Evolutionary conservation across 2,113 vertebrate genomes (phyloP).

Genomic region (Coturnix japonica): DNA sequence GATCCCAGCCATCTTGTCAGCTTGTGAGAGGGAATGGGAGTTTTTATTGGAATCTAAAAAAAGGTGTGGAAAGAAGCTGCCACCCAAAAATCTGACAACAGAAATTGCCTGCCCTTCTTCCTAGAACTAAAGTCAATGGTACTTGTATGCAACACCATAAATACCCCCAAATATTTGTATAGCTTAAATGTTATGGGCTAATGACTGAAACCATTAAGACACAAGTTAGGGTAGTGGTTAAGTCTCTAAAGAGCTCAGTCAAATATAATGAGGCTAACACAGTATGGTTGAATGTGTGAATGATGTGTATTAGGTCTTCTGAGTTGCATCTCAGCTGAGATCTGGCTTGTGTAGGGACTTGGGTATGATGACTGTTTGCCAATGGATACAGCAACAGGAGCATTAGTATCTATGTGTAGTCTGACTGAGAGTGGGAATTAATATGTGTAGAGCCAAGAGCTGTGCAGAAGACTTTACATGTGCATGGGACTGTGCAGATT

Average conservation of each 20-base stretch:
- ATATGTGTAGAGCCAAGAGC: not conserved
- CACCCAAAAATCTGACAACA: not conserved
- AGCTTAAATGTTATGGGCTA: not conserved
- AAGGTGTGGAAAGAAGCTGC: not conserved
- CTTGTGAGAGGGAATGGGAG: not conserved
- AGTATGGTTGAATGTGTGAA: not conserved
- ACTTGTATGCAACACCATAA: not conserved
- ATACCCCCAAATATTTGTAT: not conserved
- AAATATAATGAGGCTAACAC: not conserved
- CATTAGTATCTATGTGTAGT: not conserved
- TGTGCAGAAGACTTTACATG: not conserved
- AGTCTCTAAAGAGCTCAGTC: not conserved
- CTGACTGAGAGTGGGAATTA: not conserved
- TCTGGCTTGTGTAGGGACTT: not conserved
- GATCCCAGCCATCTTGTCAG: not conserved
- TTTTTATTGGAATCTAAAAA: not conserved
- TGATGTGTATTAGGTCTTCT: too few species aligned
- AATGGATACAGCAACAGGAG: accelerated
- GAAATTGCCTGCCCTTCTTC: accelerated
- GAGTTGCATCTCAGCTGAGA: not conserved
- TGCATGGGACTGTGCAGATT: not conserved
- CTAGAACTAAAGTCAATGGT: not conserved
- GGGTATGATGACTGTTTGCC: not conserved
- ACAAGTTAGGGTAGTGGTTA: not conserved
- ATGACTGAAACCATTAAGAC: not conserved